Base-by-base conservation (phyloP, 2,797 vertebrate genomes). In the Odontamblyopus rebecca region DNA sequence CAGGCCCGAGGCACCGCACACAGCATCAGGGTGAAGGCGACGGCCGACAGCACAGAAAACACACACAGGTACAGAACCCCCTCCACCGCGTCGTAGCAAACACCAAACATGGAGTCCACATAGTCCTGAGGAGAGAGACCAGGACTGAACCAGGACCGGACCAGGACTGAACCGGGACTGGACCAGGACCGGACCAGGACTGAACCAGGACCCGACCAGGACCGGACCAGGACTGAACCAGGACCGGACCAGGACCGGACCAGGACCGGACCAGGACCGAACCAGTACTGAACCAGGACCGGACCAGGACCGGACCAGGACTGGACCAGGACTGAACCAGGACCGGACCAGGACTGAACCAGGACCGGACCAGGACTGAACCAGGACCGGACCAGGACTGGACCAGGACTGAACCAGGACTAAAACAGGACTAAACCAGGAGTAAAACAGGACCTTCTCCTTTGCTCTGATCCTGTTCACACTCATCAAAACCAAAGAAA, bases 21-120 rank as follows among this genome's bases (percentile, higher is more conserved):
- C 87, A 96, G 93, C 93, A 98, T 92, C 73, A 93, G 90, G 19
- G 96, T 96, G 92, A 98, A 98, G 80, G 96, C 94, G 53, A 93
- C 82, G 6, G 95, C 93, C 0, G 95, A 95, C 88, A 98, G 91
- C 68, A 96, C 73, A 48, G 98, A 98, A 93, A 98, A 99, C 57
- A 98, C 93, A 82, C 94, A 91, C 2, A 99, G 95, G 86, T 95
- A 99, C 44, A 99, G 94, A 84, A 97, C 79, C 2, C 98, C 98
- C 86, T 98, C 96, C 38, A 98, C 93, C 1, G 97, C 96, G 0
- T 98, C 96, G 0, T 98, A 98, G 88, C 98, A 99, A 90, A 98
- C 82, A 27, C 97, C 97, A 0, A 96, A 88, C 76, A 99, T 94
- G 2, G 96, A 96, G 0, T 98, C 98, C 92, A 98, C 89, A 86